Conservation (phyloP, 2,113 vertebrate species). For the Gadus macrocephalus region DNA sequence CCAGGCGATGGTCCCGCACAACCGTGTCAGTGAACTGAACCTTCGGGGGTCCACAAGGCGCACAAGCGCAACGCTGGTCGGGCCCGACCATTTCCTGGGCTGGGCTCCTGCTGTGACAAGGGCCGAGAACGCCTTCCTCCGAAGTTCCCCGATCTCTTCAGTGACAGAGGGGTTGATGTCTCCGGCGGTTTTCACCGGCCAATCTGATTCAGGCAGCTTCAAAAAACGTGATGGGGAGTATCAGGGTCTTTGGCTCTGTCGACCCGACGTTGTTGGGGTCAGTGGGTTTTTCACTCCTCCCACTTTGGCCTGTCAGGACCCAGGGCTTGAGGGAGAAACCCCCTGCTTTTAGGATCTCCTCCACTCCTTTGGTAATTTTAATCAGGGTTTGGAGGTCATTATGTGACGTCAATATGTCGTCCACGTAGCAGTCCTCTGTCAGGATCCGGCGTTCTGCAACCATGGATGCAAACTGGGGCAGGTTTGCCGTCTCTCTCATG, state of each 20-base stretch:
- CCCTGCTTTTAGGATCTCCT: constrained; percentile 19
- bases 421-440: constrained; percentile 24
- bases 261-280: no score
- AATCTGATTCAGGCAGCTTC: constrained; percentile 3
- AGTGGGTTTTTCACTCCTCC: no score
- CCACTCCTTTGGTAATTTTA: not conserved
- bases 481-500: constrained; percentile 7
- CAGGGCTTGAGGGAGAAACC: no score
- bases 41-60: constrained; percentile 18
- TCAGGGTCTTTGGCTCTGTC: no score
- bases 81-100: not conserved
- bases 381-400: constrained; percentile 1
- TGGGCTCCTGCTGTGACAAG: not conserved
- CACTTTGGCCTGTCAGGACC: no score
- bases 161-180: constrained; percentile 1
- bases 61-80: not conserved
- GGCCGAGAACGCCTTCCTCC: constrained; percentile 23
- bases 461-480: not conserved
- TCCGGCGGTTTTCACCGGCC: constrained; percentile 20
- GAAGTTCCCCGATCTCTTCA: constrained; percentile 1
- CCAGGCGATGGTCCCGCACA: constrained; percentile 5
- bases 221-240: no score
- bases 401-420: constrained; percentile 19
- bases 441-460: constrained; percentile 9
- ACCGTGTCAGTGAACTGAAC: constrained; percentile 14